Evolutionary conservation across 2,797 vertebrate species (phyloP).

Genomic region (Crenuchus spilurus): DNA sequence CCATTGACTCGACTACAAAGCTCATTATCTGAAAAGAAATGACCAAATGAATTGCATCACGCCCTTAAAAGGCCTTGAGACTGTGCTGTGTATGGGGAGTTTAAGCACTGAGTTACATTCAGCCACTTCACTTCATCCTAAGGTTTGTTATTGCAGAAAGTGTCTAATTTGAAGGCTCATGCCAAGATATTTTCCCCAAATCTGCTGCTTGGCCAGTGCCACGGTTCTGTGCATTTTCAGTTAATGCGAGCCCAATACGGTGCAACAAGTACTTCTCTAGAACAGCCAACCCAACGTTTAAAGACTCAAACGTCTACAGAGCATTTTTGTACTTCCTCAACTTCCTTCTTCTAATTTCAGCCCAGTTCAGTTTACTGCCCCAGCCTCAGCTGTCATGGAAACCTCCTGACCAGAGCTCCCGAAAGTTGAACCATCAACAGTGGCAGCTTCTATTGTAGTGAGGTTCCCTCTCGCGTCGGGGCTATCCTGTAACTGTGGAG

Average conservation of each 20-base stretch:
- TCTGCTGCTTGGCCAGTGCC: conserved; percentile 1
- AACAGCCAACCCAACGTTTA: neutral
- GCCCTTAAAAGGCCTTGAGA: neutral
- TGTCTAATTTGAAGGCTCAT: neutral
- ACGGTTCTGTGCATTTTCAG: neutral
- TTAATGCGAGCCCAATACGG: neutral
- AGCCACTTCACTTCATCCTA: neutral
- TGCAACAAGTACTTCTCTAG: neutral
- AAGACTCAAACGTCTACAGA: neutral
- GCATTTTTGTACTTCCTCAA: neutral
- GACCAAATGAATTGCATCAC: neutral
- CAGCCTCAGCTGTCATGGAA: conserved; percentile 9
- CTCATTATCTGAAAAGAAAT: neutral
- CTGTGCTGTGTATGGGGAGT: neutral
- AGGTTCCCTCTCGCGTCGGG: neutral
- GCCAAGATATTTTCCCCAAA: neutral
- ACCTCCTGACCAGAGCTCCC: neutral
- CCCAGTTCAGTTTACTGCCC: neutral
- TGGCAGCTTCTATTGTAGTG: conserved; percentile 2
- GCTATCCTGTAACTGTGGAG: neutral
- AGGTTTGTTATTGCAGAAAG: neutral
- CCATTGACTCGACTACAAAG: neutral
- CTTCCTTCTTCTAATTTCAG: too few relatives aligned
- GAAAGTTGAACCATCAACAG: neutral
- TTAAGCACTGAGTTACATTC: neutral